These are phyloP conservation scores for Sanderia malayensis DNA, from an alignment of 30 jellyfish, hydroid and myxozoan species.

Conservation along the genomic window DNA sequence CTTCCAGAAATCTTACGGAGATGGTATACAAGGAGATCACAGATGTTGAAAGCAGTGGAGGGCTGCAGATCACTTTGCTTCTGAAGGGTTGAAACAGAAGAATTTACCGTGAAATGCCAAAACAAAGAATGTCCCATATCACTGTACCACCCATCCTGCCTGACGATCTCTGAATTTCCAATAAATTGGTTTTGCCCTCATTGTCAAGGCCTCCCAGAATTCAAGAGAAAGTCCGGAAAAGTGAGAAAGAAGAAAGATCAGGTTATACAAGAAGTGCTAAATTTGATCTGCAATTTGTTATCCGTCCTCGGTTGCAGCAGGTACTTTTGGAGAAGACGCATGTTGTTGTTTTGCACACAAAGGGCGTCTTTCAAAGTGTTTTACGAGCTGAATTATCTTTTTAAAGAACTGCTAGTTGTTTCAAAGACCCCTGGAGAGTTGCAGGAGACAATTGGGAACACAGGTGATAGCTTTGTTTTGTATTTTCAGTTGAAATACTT, in stretches of 20 bases:
- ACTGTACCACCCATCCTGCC: conserved; percentile 46
- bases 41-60: conserved; percentile 28
- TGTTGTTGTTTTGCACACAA: no score
- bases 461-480: no score
- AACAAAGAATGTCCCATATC: conserved; percentile 40
- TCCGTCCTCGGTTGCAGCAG: no score
- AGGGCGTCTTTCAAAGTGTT: no score
- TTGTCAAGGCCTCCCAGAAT: conserved; percentile 18
- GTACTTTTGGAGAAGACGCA: no score
- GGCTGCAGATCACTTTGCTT: conserved; percentile 14
- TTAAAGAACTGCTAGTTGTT: no score
- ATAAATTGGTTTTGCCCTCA: conserved; percentile 27
- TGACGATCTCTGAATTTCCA: conserved; percentile 28
- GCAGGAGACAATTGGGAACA: no score
- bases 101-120: conserved; percentile 13
- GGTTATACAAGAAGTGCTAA: conserved; percentile 29
- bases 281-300: no score
- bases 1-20: conserved; percentile 49
- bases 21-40: conserved; percentile 48
- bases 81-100: conserved; percentile 31
- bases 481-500: no score
- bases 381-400: no score
- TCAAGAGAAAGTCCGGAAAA: conserved; percentile 15
- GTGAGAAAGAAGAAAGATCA: conserved; percentile 7
- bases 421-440: no score